Evolutionary conservation across 2,797 vertebrate genomes (phyloP), one percentile per base, ranked within the genome.

Genomic region (Saguinus oedipus): DNA sequence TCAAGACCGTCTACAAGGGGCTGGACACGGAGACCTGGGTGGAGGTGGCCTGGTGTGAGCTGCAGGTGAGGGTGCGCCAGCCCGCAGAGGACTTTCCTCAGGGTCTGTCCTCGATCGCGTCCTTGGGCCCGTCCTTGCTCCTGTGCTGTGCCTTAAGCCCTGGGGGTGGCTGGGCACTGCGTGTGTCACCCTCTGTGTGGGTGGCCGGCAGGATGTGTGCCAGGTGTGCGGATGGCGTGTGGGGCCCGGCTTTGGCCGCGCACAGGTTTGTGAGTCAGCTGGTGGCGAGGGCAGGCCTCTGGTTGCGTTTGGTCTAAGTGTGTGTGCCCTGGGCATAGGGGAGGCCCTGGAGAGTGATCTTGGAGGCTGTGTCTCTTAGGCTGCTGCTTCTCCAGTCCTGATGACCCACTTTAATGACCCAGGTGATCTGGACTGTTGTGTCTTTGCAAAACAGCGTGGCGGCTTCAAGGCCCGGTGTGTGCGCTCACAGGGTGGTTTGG

Each of bases 1-100:
- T 99, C 98, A 99, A 99, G 98, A 99, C 99, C 0, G 99, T 99
- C 98, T 99, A 99, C 98, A 99, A 99, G 98, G 99, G 99, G n/a
- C 98, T 99, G 98, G 99, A 99, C 97, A 99, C 99, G 0, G 99
- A 99, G 97, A 99, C 99, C 68, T 99, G 99, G 99, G 99, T 99
- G 98, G 99, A 99, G 97, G 99, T 99, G 27, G 99, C 99, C 15
- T 99, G 99, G 99, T 99, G 99, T 96, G 99, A 99, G 96, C 99
- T 99, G 93, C 99, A 99, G 99, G 99, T 99, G 95, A 97, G 97
- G 19, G 6, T 9, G 27, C 5, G 14, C 53, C 0, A 17, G 20
- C 80, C 36, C 5, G 55, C 88, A 75, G 84, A 88, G 75, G 88
- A 95, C 81, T 55, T 33, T 33, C 61, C 11, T 39, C 39, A 42